phyloP scores from a whole-genome alignment of 2,888 invertebrate species.

The Orthonychiurus folsomi region DNA sequence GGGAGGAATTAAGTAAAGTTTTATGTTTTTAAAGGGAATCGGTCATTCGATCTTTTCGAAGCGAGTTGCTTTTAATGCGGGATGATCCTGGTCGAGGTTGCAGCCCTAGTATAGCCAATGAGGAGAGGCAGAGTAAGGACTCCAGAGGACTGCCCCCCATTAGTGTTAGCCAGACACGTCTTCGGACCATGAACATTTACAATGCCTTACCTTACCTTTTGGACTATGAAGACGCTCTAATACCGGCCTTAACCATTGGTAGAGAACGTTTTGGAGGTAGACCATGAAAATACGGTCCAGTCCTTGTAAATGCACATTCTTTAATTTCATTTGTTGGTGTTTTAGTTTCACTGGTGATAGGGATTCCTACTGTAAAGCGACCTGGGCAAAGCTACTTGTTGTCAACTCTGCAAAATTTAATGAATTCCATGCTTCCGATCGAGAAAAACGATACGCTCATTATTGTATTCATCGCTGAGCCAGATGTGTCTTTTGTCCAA shows the following conservation, averaged over 20 bases:
- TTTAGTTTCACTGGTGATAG: slow-evolving; percentile 69
- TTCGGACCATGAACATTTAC: slow-evolving; percentile 48
- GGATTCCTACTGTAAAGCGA: slow-evolving; percentile 80
- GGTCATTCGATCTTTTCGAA: slow-evolving; percentile 29
- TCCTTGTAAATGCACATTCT: background rate
- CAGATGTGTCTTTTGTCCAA: slow-evolving; percentile 40
- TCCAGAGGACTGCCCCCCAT: background rate
- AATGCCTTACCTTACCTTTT: slow-evolving; percentile 80
- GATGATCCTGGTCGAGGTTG: slow-evolving; percentile 2
- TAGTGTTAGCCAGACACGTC: slow-evolving; percentile 25
- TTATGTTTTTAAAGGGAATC: too few relatives aligned
- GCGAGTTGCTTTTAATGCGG: slow-evolving; percentile 21
- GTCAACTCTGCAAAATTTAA: slow-evolving; percentile 71
- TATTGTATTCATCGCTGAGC: slow-evolving; percentile 77
- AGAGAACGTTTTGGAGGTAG: slow-evolving; percentile 59
- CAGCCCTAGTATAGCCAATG: background rate
- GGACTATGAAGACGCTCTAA: slow-evolving; percentile 63
- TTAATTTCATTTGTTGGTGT: slow-evolving; percentile 18
- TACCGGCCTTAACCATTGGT: slow-evolving; percentile 68
- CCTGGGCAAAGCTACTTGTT: slow-evolving; percentile 79
- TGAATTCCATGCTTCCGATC: slow-evolving; percentile 64
- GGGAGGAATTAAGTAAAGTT: too few relatives aligned
- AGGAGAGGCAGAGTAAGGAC: background rate
- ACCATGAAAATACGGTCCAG: background rate
- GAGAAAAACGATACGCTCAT: slow-evolving; percentile 71